Percentiles rank a stretch among this genome's conserved stretches.
Evolutionary conservation across 2,113 vertebrate species (phyloP).

Genomic region (Sorex araneus): DNA sequence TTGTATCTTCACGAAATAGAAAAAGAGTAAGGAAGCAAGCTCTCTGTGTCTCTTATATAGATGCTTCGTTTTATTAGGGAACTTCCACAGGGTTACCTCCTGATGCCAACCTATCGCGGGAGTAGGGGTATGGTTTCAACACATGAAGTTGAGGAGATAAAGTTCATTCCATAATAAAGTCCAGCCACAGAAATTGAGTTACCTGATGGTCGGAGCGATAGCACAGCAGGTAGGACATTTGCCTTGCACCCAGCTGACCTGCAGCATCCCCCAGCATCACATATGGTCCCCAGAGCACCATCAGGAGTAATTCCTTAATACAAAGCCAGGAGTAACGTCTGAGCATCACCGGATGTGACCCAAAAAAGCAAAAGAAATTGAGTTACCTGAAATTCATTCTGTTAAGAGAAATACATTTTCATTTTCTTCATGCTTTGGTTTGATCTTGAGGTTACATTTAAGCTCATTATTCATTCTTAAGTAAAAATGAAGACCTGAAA

Average conservation of each 20-base stretch:
- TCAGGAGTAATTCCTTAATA: no score
- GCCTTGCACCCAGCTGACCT: no score
- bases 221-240: no score
- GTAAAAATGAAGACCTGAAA: neutral
- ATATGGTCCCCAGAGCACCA: no score
- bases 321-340: no score
- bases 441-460: neutral
- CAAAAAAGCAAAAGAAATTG: no score
- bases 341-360: no score
- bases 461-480: neutral
- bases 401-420: neutral
- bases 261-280: no score
- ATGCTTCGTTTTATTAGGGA: neutral
- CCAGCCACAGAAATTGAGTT: neutral
- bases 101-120: neutral
- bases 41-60: neutral
- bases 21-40: neutral
- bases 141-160: neutral
- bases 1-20: neutral
- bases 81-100: neutral
- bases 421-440: neutral
- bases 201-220: no score
- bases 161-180: neutral
- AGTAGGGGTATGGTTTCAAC: neutral
- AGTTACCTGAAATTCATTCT: neutral